Percentiles rank a stretch among this genome's conserved stretches.
Conservation (phyloP, 2,888 invertebrate genomes). For the Odontocolon sp. region DNA sequence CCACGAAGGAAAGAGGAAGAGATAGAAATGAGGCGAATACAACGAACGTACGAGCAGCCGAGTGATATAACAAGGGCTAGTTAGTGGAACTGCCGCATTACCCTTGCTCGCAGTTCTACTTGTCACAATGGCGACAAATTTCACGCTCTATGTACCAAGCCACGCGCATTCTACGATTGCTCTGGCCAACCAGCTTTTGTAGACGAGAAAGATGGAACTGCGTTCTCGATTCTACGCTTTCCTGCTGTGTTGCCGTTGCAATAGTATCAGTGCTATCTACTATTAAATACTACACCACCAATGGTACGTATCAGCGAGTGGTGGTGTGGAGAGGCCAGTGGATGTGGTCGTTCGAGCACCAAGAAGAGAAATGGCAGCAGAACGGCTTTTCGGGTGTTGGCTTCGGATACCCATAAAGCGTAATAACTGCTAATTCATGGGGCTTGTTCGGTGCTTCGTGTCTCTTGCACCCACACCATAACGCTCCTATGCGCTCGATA, state of each 20-base stretch:
- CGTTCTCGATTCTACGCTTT: conserved; percentile 12
- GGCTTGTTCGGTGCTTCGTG: conserved; percentile 3
- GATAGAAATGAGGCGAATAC: conserved; percentile 17
- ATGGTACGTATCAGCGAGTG: neutral
- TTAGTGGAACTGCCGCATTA: conserved; percentile 76
- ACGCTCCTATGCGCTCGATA: neutral
- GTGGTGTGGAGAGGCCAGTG: neutral
- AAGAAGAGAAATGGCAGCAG: conserved; percentile 3
- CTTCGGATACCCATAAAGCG: conserved; percentile 60
- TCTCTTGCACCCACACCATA: neutral
- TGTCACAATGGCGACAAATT: conserved; percentile 79
- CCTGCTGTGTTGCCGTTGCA: neutral
- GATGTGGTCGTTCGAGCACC: neutral
- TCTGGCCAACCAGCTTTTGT: conserved; percentile 32
- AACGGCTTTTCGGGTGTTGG: conserved; percentile 43
- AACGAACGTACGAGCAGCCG: conserved; percentile 64
- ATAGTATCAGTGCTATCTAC: neutral
- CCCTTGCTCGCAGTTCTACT: conserved; percentile 73
- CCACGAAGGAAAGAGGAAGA: conserved; percentile 25
- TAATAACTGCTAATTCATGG: conserved; percentile 64
- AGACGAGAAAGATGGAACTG: conserved; percentile 12
- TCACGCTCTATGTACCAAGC: conserved; percentile 75
- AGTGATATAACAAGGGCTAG: conserved; percentile 78
- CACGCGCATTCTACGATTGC: conserved; percentile 61
- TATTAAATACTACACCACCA: neutral